Conservation (phyloP, 2,113 vertebrate genomes). For the Cavia aperea region DNA sequence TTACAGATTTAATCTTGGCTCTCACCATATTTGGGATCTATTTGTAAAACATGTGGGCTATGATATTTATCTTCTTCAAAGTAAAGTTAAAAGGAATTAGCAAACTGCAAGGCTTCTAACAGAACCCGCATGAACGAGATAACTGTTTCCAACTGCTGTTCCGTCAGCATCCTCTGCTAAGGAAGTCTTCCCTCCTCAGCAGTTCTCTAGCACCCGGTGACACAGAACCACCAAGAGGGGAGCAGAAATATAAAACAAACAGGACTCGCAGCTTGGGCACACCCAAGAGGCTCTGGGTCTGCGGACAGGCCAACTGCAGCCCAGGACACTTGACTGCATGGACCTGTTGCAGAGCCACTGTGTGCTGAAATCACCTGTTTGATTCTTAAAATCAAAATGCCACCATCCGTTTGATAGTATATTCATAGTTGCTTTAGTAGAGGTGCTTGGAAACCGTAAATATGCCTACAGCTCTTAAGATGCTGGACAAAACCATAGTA, state of each 20-base stretch:
- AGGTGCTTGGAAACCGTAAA: not conserved
- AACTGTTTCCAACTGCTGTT: not conserved
- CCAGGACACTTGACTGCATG: not conserved
- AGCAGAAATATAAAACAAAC: not conserved
- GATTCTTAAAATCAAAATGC: not conserved
- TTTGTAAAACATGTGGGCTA: not conserved
- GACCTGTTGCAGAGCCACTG: not conserved
- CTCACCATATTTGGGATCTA: not conserved
- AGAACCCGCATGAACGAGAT: not conserved
- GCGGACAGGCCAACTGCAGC: not conserved
- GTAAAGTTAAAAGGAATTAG: constrained; percentile 34
- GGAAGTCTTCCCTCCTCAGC: not conserved
- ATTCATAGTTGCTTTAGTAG: not conserved
- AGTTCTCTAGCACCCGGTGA: not conserved
- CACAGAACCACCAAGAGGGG: not conserved
- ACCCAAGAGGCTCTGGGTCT: not conserved
- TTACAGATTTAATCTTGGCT: constrained; percentile 22
- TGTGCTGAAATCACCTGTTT: not conserved
- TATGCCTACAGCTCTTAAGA: not conserved
- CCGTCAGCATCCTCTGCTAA: not conserved
- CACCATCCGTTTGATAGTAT: not conserved
- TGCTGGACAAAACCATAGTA: not conserved
- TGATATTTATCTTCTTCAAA: constrained; percentile 41
- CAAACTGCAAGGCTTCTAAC: not conserved
- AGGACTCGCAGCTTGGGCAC: fast-evolving